Evolutionary conservation across 1,140 invertebrate species (phyloP).

Genomic region (Pteromalus puparum): DNA sequence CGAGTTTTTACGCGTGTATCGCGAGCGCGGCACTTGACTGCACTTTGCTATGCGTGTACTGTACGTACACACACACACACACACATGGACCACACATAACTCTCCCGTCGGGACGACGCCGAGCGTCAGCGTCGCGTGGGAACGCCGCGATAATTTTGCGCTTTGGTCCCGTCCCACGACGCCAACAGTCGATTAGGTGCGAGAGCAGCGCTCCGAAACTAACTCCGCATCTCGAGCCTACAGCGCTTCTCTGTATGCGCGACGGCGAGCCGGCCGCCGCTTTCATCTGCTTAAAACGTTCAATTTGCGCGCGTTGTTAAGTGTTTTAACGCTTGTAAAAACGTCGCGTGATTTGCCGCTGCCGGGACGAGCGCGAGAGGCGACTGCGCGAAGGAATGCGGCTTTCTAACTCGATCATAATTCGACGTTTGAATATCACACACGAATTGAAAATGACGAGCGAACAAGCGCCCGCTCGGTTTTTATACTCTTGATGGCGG

Average conservation of each 20-base stretch:
- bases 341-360: background rate
- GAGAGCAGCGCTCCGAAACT: background rate
- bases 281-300: constrained; percentile 10
- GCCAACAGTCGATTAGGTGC: background rate
- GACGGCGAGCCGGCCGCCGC: background rate
- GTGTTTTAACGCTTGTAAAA: constrained; percentile 6
- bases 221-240: background rate
- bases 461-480: too few species aligned
- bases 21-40: background rate
- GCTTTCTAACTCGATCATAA: background rate
- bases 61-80: too few species aligned
- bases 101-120: background rate
- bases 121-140: constrained; percentile 25
- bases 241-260: background rate
- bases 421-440: background rate
- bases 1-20: background rate
- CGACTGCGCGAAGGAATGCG: too few species aligned
- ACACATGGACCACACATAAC: background rate
- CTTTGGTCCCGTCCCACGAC: constrained; percentile 3
- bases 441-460: background rate
- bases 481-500: too few species aligned
- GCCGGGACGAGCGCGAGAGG: too few species aligned
- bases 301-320: constrained; percentile 8
- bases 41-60: background rate
- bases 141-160: constrained; percentile 24